Percentiles rank a stretch among this genome's conserved stretches.
These are phyloP conservation scores for Fopius arisanus DNA, from an alignment of 1,140 invertebrate species.

Conservation along the genomic window DNA sequence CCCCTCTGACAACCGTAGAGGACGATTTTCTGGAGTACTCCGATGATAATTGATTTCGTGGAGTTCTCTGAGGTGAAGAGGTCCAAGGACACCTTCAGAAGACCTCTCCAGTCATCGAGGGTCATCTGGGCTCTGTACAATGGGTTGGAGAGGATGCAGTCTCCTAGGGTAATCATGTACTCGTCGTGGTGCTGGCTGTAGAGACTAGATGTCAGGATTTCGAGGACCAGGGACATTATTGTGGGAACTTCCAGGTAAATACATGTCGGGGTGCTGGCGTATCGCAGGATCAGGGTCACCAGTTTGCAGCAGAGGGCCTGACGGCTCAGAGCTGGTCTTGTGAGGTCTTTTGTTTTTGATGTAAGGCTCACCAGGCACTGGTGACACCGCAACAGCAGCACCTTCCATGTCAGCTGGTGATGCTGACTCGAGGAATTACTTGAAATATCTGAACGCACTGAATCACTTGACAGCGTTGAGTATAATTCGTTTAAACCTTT, in stretches of 20 bases:
- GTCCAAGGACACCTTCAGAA: slow-evolving; percentile 37
- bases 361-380: not conserved
- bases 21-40: slow-evolving; percentile 41
- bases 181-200: slow-evolving; percentile 44
- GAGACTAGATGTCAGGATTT: slow-evolving; percentile 40
- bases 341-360: not conserved
- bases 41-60: slow-evolving; percentile 38
- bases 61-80: slow-evolving; percentile 36
- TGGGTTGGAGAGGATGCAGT: slow-evolving; percentile 42
- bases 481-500: not conserved
- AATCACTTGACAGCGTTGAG: not conserved
- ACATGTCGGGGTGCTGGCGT: slow-evolving; percentile 30
- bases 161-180: slow-evolving; percentile 43
- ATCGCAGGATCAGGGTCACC: slow-evolving; percentile 26
- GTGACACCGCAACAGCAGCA: not conserved
- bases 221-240: slow-evolving; percentile 37
- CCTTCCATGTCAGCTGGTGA: not conserved
- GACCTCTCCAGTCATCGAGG: slow-evolving; percentile 44
- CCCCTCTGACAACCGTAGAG: slow-evolving; percentile 45
- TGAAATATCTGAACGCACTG: not conserved
- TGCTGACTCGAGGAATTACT: not conserved
- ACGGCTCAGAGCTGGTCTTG: slow-evolving; percentile 1
- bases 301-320: not conserved
- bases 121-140: slow-evolving; percentile 39
- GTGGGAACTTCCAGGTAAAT: slow-evolving; percentile 35